Evolutionary conservation across 2,113 vertebrate species (phyloP), one percentile per base, ranked within the genome.

Genomic region (Mixornis gularis): DNA sequence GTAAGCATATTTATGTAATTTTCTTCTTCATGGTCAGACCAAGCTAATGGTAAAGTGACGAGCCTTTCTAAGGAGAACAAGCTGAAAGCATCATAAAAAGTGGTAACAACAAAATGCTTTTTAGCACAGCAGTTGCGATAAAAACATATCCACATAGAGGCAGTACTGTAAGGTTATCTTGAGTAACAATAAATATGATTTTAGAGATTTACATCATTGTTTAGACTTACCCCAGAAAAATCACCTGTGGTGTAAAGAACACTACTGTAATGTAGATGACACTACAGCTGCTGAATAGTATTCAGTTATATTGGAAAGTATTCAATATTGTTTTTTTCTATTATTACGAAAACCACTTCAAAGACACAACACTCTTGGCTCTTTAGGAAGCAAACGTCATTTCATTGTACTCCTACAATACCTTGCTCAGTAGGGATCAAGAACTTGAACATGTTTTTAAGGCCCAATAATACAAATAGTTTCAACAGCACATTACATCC

Each of bases 311-410:
- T 41, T 49, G 41, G 10, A 87, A 19, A 11, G n/a, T 63, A 74
- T 83, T n/a, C 29, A 1, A 53, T 36, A 40, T 32, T 83, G 46
- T 2, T 64, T 87, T 53, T 72, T 83, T 26, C 46, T 70, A 17
- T 79, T 53, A 90, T 88, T 80, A 83, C n/a, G 34, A 30, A 94
- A 93, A 69, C 43, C 34, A 66, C 83, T 85, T 90, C 76, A 86
- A 85, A 90, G 43, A 72, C 11, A 59, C 36, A 91, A 70, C 17
- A n/a, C 82, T 89, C 44, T 85, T 69, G 46, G 12, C 41, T 69
- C 59, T 88, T 88, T 70, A 77, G 60, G 63, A 83, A 92, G 78
- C 30, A 78, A 74, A 74, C 25, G 32, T 55, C 65, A 76, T 73
- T 83, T 70, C 38, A 40, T 53, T 88, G 29, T 90, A 58, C 34